Evolutionary conservation across 2,888 invertebrate genomes (phyloP).

Genomic region (Asteroscopus sphinx): DNA sequence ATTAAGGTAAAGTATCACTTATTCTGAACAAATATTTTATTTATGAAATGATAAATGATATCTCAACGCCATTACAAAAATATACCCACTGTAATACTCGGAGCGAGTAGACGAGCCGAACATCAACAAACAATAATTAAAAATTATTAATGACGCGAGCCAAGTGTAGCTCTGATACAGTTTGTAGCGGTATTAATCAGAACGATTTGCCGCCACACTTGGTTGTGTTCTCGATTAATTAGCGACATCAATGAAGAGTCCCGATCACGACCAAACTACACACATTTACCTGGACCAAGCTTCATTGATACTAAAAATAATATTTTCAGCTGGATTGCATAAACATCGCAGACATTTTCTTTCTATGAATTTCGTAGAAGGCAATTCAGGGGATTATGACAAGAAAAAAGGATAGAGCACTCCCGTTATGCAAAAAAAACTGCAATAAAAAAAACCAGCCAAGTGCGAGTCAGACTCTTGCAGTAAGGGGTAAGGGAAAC

Average conservation of each 20-base stretch:
- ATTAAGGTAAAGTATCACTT: too few relatives aligned
- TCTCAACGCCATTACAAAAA: conserved; percentile 26
- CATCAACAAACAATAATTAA: conserved; percentile 75
- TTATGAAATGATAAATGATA: conserved; percentile 28
- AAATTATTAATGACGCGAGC: conserved; percentile 74
- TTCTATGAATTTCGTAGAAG: too few relatives aligned
- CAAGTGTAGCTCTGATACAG: conserved; percentile 68
- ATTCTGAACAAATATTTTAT: neutral
- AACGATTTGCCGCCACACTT: conserved; percentile 70
- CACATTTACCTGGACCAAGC: conserved; percentile 25
- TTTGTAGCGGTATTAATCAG: conserved; percentile 79
- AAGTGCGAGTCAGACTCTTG: too few relatives aligned
- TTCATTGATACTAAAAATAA: too few relatives aligned
- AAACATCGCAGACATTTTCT: too few relatives aligned
- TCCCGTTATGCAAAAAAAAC: too few relatives aligned
- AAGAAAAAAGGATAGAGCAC: too few relatives aligned
- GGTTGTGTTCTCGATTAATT: conserved; percentile 82
- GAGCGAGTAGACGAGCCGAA: conserved; percentile 38
- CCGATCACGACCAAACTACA: conserved; percentile 62
- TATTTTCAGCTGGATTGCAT: too few relatives aligned
- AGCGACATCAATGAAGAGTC: conserved; percentile 75
- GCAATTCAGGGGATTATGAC: too few relatives aligned
- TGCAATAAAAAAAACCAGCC: too few relatives aligned
- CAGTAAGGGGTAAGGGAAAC: too few relatives aligned
- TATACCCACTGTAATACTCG: conserved; percentile 24